Base-by-base conservation (phyloP, 2,888 invertebrate genomes). In the Homarus gammarus region DNA sequence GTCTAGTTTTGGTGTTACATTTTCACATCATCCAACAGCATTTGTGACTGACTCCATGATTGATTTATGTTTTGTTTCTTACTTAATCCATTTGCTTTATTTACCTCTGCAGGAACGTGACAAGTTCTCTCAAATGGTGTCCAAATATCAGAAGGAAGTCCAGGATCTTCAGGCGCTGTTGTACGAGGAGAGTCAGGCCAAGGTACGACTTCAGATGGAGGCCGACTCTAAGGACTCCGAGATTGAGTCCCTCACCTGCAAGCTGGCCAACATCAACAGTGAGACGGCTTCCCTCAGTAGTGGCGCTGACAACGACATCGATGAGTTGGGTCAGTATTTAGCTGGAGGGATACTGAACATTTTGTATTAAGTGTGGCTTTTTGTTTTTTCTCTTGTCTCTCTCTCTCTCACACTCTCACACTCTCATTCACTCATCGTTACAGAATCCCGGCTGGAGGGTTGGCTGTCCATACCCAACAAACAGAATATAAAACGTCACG, bases 381-480 rank as follows among this genome's bases (percentile, higher is more conserved):
- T n/a, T n/a, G n/a, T n/a, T n/a, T n/a, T n/a, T n/a, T n/a, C n/a
- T n/a, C n/a, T n/a, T n/a, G n/a, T n/a, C n/a, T n/a, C n/a, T n/a
- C n/a, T n/a, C n/a, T n/a, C n/a, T n/a, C n/a, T n/a, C n/a, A n/a
- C n/a, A n/a, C n/a, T n/a, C n/a, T n/a, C n/a, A n/a, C n/a, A n/a
- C n/a, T n/a, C n/a, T n/a, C n/a, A n/a, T n/a, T n/a, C n/a, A n/a
- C n/a, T n/a, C 40, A 49, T 33, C 79, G 33, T 91, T 92, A 64
- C 93, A 93, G 94, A 94, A 83, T 93, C 93, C 68, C 93, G 95
- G 91, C 96, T 99, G 93, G 99, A 99, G 94, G 99, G 99, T 88
- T 99, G 98, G 98, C 95, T 99, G 90, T 97, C 98, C 84, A 96
- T 99, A 93, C 99, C 99, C 85, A 97, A 97, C 94, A 98, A 98